phyloP scores from a whole-genome alignment of 2,113 vertebrate genomes.

The Centropristis striata region DNA sequence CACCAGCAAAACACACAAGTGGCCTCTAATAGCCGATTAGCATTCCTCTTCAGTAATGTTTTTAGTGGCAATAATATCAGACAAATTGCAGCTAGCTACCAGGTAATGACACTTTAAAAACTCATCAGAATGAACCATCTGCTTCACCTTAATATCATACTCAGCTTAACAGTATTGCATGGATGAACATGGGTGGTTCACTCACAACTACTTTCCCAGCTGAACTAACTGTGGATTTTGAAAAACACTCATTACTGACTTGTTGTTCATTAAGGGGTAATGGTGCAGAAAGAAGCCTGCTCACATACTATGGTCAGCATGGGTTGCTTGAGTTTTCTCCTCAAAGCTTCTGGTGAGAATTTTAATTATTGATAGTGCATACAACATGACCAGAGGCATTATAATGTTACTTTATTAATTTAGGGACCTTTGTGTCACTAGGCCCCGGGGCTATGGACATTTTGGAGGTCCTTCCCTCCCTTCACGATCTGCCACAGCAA shows the following conservation, averaged over 20 bases:
- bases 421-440: no score
- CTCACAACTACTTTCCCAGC: neutral
- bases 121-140: conserved; percentile 4
- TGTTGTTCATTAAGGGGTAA: no score
- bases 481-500: no score
- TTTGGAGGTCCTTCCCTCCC: no score
- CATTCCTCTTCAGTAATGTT: neutral
- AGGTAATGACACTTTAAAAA: neutral
- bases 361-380: neutral
- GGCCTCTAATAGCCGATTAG: conserved; percentile 1
- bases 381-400: no score
- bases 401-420: no score
- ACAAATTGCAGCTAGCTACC: conserved; percentile 19
- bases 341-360: neutral
- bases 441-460: no score
- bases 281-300: no score
- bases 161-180: neutral
- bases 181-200: neutral
- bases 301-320: neutral
- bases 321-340: neutral
- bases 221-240: neutral
- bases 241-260: no score
- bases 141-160: neutral
- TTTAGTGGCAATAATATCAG: conserved; percentile 4
- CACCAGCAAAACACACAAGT: neutral